Percentiles rank a stretch among this genome's conserved stretches.
Evolutionary conservation across 2,113 vertebrate genomes (phyloP).

Genomic region (Hypocryptadius cinnamomeus): DNA sequence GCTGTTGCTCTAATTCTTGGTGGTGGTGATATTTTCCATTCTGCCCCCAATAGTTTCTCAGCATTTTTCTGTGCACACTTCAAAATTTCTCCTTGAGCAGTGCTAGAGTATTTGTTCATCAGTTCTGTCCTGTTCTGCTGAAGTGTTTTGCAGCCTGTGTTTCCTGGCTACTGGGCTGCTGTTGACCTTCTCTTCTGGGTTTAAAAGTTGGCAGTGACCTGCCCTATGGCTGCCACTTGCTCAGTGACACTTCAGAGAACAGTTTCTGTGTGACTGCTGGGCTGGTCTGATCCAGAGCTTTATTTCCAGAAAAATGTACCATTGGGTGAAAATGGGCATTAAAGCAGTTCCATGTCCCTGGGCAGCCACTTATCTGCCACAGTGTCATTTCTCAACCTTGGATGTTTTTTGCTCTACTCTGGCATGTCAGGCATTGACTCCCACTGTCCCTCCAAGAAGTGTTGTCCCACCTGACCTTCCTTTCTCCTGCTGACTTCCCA

Average conservation of each 20-base stretch:
- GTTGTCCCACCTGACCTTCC: neutral
- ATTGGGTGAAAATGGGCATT: neutral
- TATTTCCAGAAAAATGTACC: neutral
- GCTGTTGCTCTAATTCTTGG: neutral
- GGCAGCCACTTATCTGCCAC: rapidly evolving
- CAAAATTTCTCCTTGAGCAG: neutral
- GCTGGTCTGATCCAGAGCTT: neutral
- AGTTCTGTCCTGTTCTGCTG: neutral
- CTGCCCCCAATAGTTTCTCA: neutral
- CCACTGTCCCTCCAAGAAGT: neutral
- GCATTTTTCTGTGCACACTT: neutral
- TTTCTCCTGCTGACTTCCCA: neutral
- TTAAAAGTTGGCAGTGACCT: neutral
- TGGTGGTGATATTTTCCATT: neutral
- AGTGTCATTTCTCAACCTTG: neutral
- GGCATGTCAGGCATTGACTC: neutral
- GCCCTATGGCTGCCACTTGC: neutral
- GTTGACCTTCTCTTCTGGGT: neutral
- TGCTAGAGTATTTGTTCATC: neutral
- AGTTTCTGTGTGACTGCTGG: neutral
- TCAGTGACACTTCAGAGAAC: neutral
- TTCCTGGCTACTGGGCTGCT: neutral
- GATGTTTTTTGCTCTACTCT: neutral
- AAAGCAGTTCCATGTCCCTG: neutral
- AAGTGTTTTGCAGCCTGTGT: rapidly evolving